Evolutionary conservation across 1,140 invertebrate species (phyloP), one percentile per base, ranked within the genome.

Genomic region (Caenorhabditis brenneri): DNA sequence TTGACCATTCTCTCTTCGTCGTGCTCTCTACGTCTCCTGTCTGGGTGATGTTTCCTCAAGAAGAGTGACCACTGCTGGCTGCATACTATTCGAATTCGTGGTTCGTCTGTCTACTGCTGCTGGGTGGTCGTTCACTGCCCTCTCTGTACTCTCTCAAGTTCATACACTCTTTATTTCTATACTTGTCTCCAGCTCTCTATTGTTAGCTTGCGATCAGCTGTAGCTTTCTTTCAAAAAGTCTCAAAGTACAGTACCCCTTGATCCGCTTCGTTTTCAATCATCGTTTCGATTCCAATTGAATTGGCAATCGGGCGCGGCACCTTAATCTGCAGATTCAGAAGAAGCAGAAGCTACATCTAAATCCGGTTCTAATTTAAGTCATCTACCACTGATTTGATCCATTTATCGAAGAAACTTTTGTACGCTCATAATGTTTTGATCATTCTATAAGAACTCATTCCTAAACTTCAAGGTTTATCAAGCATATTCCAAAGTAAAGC

Each of bases 21-120:
- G 53, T 27, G 53, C 53, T 58, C 24, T 58, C 36, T 39, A 1
- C 29, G 65, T 74, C 65, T 74, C 36, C n/a, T 42, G 65, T 42
- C 36, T 74, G 27, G 33, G 22, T 74, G 10, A 46, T 33, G 29
- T 74, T 36, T 65, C 58, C 10, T 65, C 58, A 65, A 65, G 36
- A 46, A 74, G 36, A 74, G 65, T 74, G 65, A 42, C 65, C 65
- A 74, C 65, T 74, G 29, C 31, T 65, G 58, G n/a, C 33, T 74
- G 36, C 65, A 74, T 74, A 42, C 33, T 74, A 74, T 74, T 74
- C 65, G 36, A 74, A 74, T 74, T 74, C 65, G 65, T 42, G 36
- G 65, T 31, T 24, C 22, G 65, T 74, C 33, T 74, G 65, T 74
- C 65, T 74, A 33, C 58, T 60, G 55, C 48, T 69, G 60, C 65